Evolutionary conservation across 1,140 invertebrate species (phyloP).

Genomic region (Hermatobates lingyangjiaoensis): DNA sequence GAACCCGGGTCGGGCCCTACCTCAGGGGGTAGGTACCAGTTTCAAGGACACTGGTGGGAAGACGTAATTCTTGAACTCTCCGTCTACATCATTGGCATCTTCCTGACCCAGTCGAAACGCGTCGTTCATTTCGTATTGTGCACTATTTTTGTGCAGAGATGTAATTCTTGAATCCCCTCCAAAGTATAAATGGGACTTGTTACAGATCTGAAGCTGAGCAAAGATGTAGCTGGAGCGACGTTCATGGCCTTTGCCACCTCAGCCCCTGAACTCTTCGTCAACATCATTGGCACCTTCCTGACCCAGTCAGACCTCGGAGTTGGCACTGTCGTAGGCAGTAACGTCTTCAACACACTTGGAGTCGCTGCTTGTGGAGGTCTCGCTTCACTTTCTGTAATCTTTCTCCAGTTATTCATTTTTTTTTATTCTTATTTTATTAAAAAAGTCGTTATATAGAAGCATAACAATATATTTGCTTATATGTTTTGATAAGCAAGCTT

Average conservation of each 20-base stretch:
- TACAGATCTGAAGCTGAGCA: slow-evolving; percentile 29
- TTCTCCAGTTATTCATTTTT: too few species aligned
- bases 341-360: slow-evolving; percentile 49
- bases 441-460: too few species aligned
- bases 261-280: slow-evolving; percentile 38
- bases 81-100: slow-evolving; percentile 33
- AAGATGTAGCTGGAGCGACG: slow-evolving; percentile 42
- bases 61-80: slow-evolving; percentile 41
- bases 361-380: slow-evolving; percentile 45
- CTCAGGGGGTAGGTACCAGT: too few species aligned
- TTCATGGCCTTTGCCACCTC: slow-evolving; percentile 47
- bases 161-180: neutral
- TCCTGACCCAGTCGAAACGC: slow-evolving; percentile 36
- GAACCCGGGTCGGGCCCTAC: too few species aligned
- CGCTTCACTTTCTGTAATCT: too few species aligned
- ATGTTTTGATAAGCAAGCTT: too few species aligned
- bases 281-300: slow-evolving; percentile 34
- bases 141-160: too few species aligned
- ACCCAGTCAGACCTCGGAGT: slow-evolving; percentile 38
- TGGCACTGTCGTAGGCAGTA: slow-evolving; percentile 47
- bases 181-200: neutral
- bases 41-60: too few species aligned
- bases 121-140: slow-evolving; percentile 46
- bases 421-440: too few species aligned
- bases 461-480: too few species aligned